Base-by-base conservation (phyloP, 2,113 vertebrate species). In the Bucco capensis region DNA sequence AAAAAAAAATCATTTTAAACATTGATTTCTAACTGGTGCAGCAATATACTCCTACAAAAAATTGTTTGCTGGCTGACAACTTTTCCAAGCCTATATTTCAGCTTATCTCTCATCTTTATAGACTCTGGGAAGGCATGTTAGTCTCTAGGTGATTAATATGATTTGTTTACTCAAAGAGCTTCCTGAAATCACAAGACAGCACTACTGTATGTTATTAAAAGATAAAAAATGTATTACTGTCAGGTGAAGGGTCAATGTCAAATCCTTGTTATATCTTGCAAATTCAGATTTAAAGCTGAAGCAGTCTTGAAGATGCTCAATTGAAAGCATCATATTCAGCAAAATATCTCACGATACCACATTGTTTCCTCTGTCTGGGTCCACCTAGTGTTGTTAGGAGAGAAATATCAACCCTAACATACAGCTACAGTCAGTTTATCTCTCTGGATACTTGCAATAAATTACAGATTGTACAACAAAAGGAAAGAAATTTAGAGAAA, bases 211-310 rank as follows among this genome's bases (percentile, higher is more conserved):
- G 94, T 82, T 94, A 95, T 94, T 96, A 93, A 94, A 93, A 89
- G 92, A 94, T 95, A 95, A 96, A 92, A 95, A 95, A 93, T 72
- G 56, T 88, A 86, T 95, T 95, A 96, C 92, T 83, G 88, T 86
- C 88, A 93, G 83, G 77, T 88, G 86, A 95, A 93, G 88, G 88
- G 92, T 91, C 92, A 88, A 65, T 82, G 70, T 90, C 90, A 95
- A 86, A 93, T 92, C 47, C 81, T 56, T 79, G 23, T 78, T 90
- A 42, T 69, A 90, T 74, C 73, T 89, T 83, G 31, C 19, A 96
- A 93, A 89, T 80, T 94, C 83, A 70, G 51, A 79, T 84, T 93
- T 76, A 89, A 92, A 80, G 82, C 85, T 54, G 85, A 92, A 93
- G 61, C 72, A 51, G 33, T n/a, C 83, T 75, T 69, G 86, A 86